Evolutionary conservation across 2,888 invertebrate genomes (phyloP).

Genomic region (Alentia gelatinosa): DNA sequence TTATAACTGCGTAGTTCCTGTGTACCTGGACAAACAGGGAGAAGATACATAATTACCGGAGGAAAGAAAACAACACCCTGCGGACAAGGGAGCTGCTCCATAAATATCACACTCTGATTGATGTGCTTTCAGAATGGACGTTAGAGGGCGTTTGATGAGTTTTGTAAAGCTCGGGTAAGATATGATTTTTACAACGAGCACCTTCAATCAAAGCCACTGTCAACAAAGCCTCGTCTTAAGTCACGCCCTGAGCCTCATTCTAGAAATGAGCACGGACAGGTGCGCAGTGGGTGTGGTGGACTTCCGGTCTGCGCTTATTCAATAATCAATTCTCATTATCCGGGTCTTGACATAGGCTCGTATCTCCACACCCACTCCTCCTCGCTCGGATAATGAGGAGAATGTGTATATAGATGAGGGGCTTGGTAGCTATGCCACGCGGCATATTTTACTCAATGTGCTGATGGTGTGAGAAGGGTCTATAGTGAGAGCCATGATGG

Average conservation of each 20-base stretch:
- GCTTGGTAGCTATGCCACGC: neutral
- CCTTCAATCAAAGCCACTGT: neutral
- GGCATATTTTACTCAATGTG: neutral
- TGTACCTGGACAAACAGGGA: too few relatives aligned
- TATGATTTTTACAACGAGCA: neutral
- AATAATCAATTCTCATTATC: neutral
- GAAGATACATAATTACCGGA: too few relatives aligned
- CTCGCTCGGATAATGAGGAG: neutral
- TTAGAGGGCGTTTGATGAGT: too few relatives aligned
- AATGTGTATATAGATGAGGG: neutral
- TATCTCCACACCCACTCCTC: too few relatives aligned
- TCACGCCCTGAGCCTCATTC: neutral
- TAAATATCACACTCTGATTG: too few relatives aligned
- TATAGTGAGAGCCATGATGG: too few relatives aligned
- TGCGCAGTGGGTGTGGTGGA: neutral
- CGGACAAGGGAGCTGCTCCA: too few relatives aligned
- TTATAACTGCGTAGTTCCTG: too few relatives aligned
- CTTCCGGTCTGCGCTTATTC: neutral
- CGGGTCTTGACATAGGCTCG: neutral
- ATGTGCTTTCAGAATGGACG: too few relatives aligned
- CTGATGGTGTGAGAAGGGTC: too few relatives aligned
- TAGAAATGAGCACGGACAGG: neutral
- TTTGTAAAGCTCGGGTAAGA: too few relatives aligned
- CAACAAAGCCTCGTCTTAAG: neutral
- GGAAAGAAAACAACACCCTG: too few relatives aligned